Evolutionary conservation across 1,140 invertebrate genomes (phyloP).

Genomic region (Scaptomyza montana): DNA sequence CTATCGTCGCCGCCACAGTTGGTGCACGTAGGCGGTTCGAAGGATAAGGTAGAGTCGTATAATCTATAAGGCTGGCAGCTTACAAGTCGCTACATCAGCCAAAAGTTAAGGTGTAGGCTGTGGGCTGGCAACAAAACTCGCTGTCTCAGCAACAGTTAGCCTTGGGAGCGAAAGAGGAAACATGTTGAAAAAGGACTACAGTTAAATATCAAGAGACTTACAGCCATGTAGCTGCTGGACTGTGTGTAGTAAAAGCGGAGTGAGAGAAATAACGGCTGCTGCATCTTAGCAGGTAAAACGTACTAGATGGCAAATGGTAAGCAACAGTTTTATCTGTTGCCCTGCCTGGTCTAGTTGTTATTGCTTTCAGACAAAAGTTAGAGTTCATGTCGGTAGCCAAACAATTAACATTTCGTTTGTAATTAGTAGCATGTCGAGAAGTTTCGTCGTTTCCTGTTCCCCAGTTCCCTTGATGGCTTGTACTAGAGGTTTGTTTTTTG

Average conservation of each 20-base stretch:
- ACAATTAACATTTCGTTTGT: conserved; percentile 72
- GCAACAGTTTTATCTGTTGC: conserved; percentile 30
- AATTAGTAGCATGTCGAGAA: conserved; percentile 52
- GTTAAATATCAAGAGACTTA: conserved; percentile 24
- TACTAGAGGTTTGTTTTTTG: not conserved
- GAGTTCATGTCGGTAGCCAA: conserved; percentile 61
- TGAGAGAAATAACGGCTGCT: conserved; percentile 35
- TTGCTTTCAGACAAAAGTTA: conserved; percentile 52
- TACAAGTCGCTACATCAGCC: conserved; percentile 43
- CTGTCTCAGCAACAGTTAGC: conserved; percentile 49
- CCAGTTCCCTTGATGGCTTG: not conserved
- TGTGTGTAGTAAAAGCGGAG: not conserved
- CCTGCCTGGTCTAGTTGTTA: conserved; percentile 21
- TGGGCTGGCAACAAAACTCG: conserved; percentile 36
- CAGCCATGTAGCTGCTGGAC: conserved; percentile 4
- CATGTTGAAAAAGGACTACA: not conserved
- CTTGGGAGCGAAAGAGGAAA: not conserved
- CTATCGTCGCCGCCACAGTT: conserved; percentile 8
- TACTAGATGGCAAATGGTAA: not conserved
- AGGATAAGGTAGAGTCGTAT: not conserved
- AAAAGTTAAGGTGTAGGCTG: conserved; percentile 12
- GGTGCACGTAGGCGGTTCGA: conserved; percentile 30
- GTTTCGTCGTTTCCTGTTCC: not conserved
- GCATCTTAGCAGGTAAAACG: conserved; percentile 22
- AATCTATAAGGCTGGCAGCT: conserved; percentile 19